A percentile compares a stretch with the other conserved stretches of the same genome.
phyloP scores from a whole-genome alignment of 2,113 vertebrate genomes.

The Mastomys natalensis region DNA sequence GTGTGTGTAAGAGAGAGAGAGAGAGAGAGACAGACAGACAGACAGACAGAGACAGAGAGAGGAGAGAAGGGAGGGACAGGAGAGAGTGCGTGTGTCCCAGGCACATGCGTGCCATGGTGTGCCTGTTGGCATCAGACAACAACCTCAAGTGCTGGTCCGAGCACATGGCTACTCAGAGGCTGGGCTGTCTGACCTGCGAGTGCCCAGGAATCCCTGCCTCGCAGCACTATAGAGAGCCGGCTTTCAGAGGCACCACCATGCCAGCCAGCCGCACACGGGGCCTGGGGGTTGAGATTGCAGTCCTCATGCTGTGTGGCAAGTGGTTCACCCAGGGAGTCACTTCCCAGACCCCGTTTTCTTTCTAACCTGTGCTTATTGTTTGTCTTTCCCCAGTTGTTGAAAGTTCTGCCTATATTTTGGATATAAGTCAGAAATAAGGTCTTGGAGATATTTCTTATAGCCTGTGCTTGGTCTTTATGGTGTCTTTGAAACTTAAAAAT shows the following conservation, averaged over 20 bases:
- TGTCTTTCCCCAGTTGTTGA: background rate
- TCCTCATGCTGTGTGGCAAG: background rate
- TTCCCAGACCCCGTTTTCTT: background rate
- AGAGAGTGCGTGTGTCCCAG: fast-evolving
- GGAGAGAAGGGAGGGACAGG: background rate
- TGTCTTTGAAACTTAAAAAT: background rate
- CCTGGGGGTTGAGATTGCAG: background rate
- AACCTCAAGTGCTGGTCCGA: background rate
- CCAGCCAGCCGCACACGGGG: background rate
- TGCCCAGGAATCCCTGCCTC: background rate
- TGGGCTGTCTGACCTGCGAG: background rate
- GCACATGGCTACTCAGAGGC: background rate
- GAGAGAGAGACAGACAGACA: too few relatives aligned
- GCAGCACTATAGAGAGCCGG: background rate
- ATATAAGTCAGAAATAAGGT: background rate
- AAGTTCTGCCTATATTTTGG: background rate
- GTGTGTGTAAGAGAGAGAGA: background rate
- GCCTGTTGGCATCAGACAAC: background rate
- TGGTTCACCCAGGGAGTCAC: background rate
- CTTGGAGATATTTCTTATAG: background rate
- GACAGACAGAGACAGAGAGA: too few relatives aligned
- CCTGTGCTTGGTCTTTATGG: background rate
- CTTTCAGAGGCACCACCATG: fast-evolving
- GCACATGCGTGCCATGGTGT: too few relatives aligned
- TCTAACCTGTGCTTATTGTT: background rate